Percentiles rank a stretch among this genome's conserved stretches.
Conservation (phyloP, 2,797 vertebrate species). For the Sebastes nivosus region DNA sequence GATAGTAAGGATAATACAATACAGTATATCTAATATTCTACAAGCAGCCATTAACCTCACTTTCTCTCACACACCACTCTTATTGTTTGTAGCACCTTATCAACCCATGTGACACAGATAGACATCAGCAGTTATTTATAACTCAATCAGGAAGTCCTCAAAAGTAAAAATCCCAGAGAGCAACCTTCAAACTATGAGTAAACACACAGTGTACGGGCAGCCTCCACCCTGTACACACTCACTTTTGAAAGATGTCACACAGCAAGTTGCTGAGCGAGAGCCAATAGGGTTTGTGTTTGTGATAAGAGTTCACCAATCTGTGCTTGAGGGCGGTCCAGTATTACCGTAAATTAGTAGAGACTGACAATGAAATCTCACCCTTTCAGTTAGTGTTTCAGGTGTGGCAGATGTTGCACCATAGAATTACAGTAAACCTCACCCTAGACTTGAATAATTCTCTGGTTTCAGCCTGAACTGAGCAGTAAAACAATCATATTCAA, state of each 20-base stretch:
- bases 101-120: constrained; percentile 10
- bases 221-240: not conserved
- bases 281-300: constrained; percentile 42
- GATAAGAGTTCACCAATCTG: constrained; percentile 28
- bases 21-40: not conserved
- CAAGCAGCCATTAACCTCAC: not conserved
- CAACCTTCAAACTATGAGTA: not conserved
- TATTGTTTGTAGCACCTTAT: constrained; percentile 10
- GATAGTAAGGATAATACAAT: not conserved
- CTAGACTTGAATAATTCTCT: not conserved
- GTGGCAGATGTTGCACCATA: constrained; percentile 1
- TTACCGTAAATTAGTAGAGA: not conserved
- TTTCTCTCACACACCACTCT: not conserved
- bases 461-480: not conserved
- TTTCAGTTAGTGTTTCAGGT: not conserved
- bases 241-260: constrained; percentile 33
- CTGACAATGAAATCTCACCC: not conserved
- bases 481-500: not conserved
- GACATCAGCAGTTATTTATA: not conserved
- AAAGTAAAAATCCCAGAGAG: not conserved
- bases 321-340: not conserved
- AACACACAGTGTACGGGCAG: not conserved
- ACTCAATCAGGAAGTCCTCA: constrained; percentile 8
- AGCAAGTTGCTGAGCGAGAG: not conserved
- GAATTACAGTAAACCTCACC: not conserved